A percentile compares a stretch with the other conserved stretches of the same genome.
Conservation (phyloP, 1,140 invertebrate genomes). For the Diuraphis noxia region DNA sequence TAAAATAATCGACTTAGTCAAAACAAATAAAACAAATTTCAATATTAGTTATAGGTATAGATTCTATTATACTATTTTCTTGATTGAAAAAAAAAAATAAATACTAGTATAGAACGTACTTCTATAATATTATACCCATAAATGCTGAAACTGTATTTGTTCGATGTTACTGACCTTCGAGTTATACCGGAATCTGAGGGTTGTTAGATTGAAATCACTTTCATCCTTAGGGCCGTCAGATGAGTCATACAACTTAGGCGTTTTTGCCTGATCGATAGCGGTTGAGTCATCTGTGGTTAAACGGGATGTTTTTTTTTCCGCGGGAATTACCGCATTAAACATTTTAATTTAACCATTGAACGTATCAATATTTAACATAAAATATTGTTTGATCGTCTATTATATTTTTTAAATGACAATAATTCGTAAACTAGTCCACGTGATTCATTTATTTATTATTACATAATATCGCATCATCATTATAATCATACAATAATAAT, state of each 20-base stretch:
- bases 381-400: background rate
- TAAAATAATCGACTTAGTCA: background rate
- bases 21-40: background rate
- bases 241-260: background rate
- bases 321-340: background rate
- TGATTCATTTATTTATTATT: background rate
- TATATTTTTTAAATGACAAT: background rate
- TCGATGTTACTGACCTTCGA: background rate
- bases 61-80: too few species aligned
- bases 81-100: background rate
- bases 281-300: background rate
- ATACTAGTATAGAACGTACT: background rate
- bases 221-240: conserved; percentile 19
- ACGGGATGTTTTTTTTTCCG: background rate
- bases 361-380: background rate
- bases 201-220: conserved; percentile 27
- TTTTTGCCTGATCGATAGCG: background rate
- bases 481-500: background rate
- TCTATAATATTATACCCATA: background rate
- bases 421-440: background rate
- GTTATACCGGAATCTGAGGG: conserved; percentile 19
- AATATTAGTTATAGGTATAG: background rate
- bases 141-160: background rate
- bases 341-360: background rate
- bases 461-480: background rate